phyloP scores from a whole-genome alignment of 2,888 invertebrate species.

The Leptopilina syphax region DNA sequence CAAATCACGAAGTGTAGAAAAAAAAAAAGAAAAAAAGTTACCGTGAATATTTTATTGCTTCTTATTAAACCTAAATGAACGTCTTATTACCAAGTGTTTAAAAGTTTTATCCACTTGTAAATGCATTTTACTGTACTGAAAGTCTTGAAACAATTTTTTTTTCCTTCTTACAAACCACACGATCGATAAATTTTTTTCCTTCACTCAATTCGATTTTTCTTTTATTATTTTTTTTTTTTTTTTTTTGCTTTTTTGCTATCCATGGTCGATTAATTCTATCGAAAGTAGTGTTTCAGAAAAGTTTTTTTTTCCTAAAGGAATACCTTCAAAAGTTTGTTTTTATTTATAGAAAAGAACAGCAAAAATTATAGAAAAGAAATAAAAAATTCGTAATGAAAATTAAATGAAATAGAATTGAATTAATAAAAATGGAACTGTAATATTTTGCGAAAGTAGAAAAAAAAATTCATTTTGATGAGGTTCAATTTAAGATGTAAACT shows the following conservation, averaged over 20 bases:
- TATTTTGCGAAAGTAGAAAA: not conserved
- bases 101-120: constrained; percentile 6
- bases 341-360: not conserved
- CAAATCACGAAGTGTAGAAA: not conserved
- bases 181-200: too few species aligned
- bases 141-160: too few species aligned
- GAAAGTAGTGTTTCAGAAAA: constrained; percentile 25
- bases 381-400: not conserved
- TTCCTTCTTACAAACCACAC: too few species aligned
- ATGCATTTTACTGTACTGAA: not conserved
- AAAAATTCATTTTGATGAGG: not conserved
- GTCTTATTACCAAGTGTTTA: not conserved
- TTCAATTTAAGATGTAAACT: not conserved
- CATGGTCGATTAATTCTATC: not conserved
- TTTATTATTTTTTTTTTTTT: not conserved
- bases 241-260: too few species aligned
- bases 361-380: not conserved
- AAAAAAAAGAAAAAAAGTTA: not conserved
- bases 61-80: constrained; percentile 23
- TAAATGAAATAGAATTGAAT: not conserved
- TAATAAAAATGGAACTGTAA: not conserved
- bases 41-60: constrained; percentile 36
- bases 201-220: not conserved
- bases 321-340: constrained; percentile 13
- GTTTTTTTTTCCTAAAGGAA: not conserved